Percentiles rank a stretch among this genome's conserved stretches.
These are phyloP conservation scores for Pararge aegeria DNA, from an alignment of 1,140 invertebrate species.

Conservation along the genomic window DNA sequence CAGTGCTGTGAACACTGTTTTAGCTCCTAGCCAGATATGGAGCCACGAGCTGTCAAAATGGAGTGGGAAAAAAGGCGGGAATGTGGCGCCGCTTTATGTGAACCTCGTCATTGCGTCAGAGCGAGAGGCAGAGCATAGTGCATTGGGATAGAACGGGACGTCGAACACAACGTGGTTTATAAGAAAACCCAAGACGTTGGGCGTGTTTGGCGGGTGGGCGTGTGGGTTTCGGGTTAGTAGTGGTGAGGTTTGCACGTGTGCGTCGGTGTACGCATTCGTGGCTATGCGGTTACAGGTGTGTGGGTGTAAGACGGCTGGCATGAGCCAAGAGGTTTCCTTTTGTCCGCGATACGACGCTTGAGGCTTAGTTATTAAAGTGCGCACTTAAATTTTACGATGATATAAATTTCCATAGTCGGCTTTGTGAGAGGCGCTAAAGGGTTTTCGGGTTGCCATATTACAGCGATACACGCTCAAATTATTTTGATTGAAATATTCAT, in stretches of 20 bases:
- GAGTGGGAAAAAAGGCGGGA: conserved; percentile 79
- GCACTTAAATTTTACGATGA: conserved; percentile 70
- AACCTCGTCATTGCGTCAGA: conserved; percentile 73
- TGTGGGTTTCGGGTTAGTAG: conserved; percentile 63
- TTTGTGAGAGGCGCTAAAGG: conserved; percentile 43
- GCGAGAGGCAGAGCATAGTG: conserved; percentile 38
- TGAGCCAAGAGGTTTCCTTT: conserved; percentile 62
- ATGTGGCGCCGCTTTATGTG: conserved; percentile 77
- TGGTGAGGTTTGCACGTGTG: conserved; percentile 53
- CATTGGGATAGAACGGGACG: conserved; percentile 48
- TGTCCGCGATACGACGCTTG: conserved; percentile 74
- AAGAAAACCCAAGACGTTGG: conserved; percentile 79
- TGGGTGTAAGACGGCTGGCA: conserved; percentile 45
- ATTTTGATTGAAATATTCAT: conserved; percentile 10
- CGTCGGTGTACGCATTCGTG: conserved; percentile 40
- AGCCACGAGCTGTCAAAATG: conserved; percentile 79
- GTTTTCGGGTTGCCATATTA: conserved; percentile 34
- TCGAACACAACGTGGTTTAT: conserved; percentile 75
- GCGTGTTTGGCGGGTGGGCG: conserved; percentile 78
- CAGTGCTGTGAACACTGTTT: conserved; percentile 62
- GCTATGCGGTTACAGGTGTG: conserved; percentile 46
- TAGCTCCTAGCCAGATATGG: conserved; percentile 76
- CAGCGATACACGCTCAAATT: conserved; percentile 12
- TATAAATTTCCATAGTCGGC: conserved; percentile 68
- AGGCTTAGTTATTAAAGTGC: conserved; percentile 73